Evolutionary conservation across 2,113 vertebrate species (phyloP), one percentile per base, ranked within the genome.

Genomic region (Nycticryphes semicollaris): DNA sequence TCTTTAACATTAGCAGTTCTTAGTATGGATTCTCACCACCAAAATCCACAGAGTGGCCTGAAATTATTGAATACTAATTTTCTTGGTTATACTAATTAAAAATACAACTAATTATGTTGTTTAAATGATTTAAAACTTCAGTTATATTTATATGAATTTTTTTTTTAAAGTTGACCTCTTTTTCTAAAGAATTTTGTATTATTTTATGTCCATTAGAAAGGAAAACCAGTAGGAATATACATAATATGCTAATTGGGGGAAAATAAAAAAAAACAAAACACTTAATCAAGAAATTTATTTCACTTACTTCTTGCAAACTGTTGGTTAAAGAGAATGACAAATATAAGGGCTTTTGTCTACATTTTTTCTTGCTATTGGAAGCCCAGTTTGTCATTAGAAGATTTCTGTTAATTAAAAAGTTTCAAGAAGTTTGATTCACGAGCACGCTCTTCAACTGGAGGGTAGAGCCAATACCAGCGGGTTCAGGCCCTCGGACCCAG

Each of bases 401-500:
- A 62, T 8, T 10, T 35, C 30, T 45, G 45, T 27, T 60, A 64
- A 85, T 73, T 57, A 59, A 67, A 69, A 93, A 33, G 23, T 59
- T 81, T 78, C 60, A 63, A 60, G 41, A 77, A 41, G 63, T 62
- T 88, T 59, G 23, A 33, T 77, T 90, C 23, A 51, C 0, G 3
- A 88, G 9, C 5, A 25, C n/a, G 60, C 39, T 72, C 92, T 81
- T 56, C 54, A 84, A 87, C 67, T 0, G 5, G 31, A 90, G 18
- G 41, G 14, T 11, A 50, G 41, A 80, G 45, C 31, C 30, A 80
- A 7, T 3, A 41, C 5, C 39, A 78, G 76, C 47, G 37, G 3
- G 12, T 53, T 86, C 0, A 0, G 54, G 28, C 35, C 41, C 17
- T 39, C 23, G 25, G 60, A n/a, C 39, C 18, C 56, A 35, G 35